These are phyloP conservation scores for Pachycephala philippinensis DNA, from an alignment of 2,113 vertebrate genomes.

Conservation along the genomic window DNA sequence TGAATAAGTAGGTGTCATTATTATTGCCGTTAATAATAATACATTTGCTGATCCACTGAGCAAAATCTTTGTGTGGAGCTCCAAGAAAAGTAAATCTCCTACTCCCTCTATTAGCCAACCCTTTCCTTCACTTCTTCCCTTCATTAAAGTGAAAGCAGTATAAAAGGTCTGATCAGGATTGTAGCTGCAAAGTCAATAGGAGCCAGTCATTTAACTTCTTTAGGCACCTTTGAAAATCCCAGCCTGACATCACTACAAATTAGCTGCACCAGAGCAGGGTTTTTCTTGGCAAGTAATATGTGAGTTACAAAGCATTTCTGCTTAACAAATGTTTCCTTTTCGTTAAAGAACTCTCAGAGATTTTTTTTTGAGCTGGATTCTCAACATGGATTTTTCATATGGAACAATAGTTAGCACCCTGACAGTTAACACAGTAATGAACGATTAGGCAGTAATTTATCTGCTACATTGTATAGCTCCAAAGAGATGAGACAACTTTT, in stretches of 20 bases:
- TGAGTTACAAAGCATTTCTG: not conserved
- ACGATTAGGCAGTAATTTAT: not conserved
- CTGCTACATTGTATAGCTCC: not conserved
- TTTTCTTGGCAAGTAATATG: not conserved
- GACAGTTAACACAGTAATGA: constrained; percentile 1
- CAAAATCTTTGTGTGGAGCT: not conserved
- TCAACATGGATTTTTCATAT: constrained; percentile 5
- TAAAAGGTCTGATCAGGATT: not conserved
- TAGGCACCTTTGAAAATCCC: constrained; percentile 9
- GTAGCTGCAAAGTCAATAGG: not conserved
- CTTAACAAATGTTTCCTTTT: constrained; percentile 26
- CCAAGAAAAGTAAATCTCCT: not conserved
- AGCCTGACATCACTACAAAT: constrained; percentile 8
- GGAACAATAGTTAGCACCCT: not conserved
- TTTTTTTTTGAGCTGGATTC: not conserved
- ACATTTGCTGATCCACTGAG: not conserved
- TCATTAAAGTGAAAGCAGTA: not conserved
- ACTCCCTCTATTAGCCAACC: not conserved
- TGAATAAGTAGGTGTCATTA: not conserved
- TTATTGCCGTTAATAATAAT: not conserved
- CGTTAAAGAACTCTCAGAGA: not conserved
- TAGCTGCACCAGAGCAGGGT: not conserved
- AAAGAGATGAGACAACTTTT: not conserved
- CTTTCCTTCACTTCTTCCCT: not conserved
- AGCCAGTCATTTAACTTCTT: not conserved